Conservation (phyloP, 2,888 invertebrate species). For the Apomyelois bistriatella region DNA sequence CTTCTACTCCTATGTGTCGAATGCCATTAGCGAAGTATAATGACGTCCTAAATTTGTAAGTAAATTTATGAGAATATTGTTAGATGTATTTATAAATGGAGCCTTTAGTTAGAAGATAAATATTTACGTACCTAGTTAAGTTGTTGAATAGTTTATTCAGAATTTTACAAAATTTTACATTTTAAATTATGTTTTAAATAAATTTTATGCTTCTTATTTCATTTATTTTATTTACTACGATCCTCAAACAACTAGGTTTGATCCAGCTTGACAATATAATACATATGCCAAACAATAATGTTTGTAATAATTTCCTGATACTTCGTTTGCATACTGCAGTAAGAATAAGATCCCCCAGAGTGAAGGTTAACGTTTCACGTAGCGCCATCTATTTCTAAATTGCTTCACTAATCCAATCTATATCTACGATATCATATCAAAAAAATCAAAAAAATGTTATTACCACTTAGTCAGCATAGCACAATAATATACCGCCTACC, state of each 20-base stretch:
- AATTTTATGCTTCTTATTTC: constrained; percentile 58
- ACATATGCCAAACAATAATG: too few relatives aligned
- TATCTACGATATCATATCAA: too few relatives aligned
- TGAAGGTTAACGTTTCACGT: too few relatives aligned
- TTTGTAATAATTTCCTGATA: too few relatives aligned
- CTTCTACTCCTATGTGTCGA: constrained; percentile 38
- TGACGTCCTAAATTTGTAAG: constrained; percentile 13
- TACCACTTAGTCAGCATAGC: too few relatives aligned
- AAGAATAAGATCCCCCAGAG: too few relatives aligned
- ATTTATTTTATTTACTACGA: constrained; percentile 18
- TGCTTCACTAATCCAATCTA: too few relatives aligned
- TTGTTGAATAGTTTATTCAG: constrained; percentile 73
- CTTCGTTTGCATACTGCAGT: too few relatives aligned
- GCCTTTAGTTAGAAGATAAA: constrained; percentile 30
- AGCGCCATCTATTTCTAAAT: too few relatives aligned
- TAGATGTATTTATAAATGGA: constrained; percentile 40
- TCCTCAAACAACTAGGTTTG: not conserved
- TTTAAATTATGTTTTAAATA: constrained; percentile 73
- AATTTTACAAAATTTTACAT: constrained; percentile 75
- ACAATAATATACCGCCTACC: too few relatives aligned
- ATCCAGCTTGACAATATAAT: too few relatives aligned
- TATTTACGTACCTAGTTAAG: constrained; percentile 47
- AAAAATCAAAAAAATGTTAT: too few relatives aligned
- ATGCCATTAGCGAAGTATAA: constrained; percentile 62
- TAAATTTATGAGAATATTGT: constrained; percentile 21